Evolutionary conservation across 92 coral and sea anemone genomes (phyloP).

Genomic region (Siderastrea radians): DNA sequence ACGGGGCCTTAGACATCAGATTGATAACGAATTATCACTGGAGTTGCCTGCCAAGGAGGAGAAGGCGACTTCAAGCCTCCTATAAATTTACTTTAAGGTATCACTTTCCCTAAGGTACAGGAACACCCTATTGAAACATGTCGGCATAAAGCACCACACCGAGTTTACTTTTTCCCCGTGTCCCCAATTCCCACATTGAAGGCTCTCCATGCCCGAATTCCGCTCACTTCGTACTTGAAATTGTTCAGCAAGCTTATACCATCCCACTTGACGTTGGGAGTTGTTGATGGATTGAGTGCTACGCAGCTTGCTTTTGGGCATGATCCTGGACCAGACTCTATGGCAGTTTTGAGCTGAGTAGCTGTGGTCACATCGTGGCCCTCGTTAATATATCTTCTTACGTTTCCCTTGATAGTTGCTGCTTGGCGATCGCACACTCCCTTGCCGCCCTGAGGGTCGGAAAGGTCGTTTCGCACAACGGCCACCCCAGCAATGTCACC

Average conservation of each 20-base stretch:
- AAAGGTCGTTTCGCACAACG: slow-evolving; percentile 27
- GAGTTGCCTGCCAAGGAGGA: too few relatives aligned
- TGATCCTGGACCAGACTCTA: too few relatives aligned
- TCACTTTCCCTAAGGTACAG: too few relatives aligned
- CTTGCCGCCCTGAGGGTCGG: slow-evolving; percentile 53
- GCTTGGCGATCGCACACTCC: slow-evolving; percentile 53
- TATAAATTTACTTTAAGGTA: too few relatives aligned
- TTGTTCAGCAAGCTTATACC: slow-evolving; percentile 39
- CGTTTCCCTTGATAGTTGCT: slow-evolving; percentile 30
- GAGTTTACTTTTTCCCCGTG: too few relatives aligned
- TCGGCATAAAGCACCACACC: too few relatives aligned
- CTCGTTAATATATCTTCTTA: slow-evolving; percentile 36
- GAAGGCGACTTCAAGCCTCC: too few relatives aligned
- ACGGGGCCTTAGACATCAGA: too few relatives aligned
- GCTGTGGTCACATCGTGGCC: slow-evolving; percentile 50
- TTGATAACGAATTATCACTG: too few relatives aligned
- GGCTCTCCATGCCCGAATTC: neutral
- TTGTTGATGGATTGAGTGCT: neutral
- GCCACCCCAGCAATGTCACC: slow-evolving; percentile 6
- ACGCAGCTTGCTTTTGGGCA: slow-evolving; percentile 8
- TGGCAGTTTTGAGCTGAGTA: too few relatives aligned
- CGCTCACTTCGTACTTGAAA: slow-evolving; percentile 7
- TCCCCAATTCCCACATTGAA: neutral
- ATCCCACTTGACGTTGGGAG: slow-evolving; percentile 29
- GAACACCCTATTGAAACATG: too few relatives aligned